Percentiles rank a stretch among this genome's conserved stretches.
phyloP scores from a whole-genome alignment of 2,888 invertebrate genomes.

The Lithophane semibrunnea region DNA sequence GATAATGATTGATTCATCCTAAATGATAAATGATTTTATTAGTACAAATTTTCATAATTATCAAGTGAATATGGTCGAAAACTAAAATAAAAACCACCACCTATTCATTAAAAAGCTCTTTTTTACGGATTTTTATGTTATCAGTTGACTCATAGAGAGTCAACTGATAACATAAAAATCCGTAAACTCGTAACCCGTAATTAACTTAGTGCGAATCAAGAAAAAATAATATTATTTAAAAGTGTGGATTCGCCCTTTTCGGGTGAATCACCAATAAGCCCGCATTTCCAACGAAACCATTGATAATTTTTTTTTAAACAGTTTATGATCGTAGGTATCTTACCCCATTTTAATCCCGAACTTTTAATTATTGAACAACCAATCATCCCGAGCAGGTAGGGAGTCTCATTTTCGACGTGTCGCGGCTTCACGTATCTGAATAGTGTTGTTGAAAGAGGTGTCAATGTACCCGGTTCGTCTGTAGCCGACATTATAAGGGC shows the following conservation, averaged over 20 bases:
- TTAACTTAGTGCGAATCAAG: too few relatives aligned
- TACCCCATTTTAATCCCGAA: conserved; percentile 52
- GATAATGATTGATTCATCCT: neutral
- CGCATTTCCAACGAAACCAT: neutral
- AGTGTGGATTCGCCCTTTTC: too few relatives aligned
- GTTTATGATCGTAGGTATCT: conserved; percentile 9
- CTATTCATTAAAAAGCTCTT: neutral
- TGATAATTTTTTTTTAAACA: neutral
- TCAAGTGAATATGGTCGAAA: neutral
- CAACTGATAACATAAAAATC: neutral
- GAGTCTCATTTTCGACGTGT: conserved; percentile 54
- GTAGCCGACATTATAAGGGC: conserved; percentile 45
- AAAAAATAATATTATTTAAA: too few relatives aligned
- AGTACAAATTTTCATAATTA: too few relatives aligned
- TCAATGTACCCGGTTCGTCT: conserved; percentile 54
- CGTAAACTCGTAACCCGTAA: neutral
- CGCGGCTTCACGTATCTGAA: conserved; percentile 22
- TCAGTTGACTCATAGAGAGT: too few relatives aligned
- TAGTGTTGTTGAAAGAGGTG: conserved; percentile 30
- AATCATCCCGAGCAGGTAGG: conserved; percentile 14
- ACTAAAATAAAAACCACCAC: neutral
- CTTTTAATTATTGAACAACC: conserved; percentile 19
- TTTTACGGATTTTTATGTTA: too few relatives aligned
- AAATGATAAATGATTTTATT: too few relatives aligned
- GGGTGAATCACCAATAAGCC: too few relatives aligned